These are phyloP conservation scores for Synanthedon tipuliformis DNA, from an alignment of 2,888 invertebrate species.

Conservation along the genomic window DNA sequence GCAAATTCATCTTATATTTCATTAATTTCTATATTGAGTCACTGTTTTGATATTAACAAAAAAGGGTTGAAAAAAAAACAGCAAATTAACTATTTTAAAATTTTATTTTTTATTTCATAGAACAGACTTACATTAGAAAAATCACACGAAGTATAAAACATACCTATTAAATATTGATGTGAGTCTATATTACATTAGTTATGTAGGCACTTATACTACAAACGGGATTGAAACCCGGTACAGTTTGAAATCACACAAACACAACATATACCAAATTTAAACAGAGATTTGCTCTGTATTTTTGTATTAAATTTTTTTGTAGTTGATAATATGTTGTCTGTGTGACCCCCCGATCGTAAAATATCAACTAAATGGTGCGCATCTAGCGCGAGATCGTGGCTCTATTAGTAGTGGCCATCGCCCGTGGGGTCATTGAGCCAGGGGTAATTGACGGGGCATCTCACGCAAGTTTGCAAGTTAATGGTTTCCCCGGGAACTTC, in stretches of 20 bases:
- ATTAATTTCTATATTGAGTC: too few relatives aligned
- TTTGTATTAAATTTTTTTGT: slow-evolving; percentile 4
- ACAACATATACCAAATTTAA: slow-evolving; percentile 45
- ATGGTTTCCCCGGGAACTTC: slow-evolving; percentile 95
- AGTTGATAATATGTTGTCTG: slow-evolving; percentile 46
- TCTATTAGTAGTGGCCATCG: slow-evolving; percentile 83
- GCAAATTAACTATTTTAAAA: slow-evolving; percentile 5
- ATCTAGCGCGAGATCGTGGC: slow-evolving; percentile 56
- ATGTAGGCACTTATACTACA: slow-evolving; percentile 67
- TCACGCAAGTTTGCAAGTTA: slow-evolving; percentile 91
- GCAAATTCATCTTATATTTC: too few relatives aligned
- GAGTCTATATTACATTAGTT: slow-evolving; percentile 69
- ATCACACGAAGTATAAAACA: slow-evolving; percentile 69
- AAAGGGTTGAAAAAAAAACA: too few relatives aligned
- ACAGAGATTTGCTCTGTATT: slow-evolving; percentile 2
- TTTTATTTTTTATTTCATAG: slow-evolving; percentile 61
- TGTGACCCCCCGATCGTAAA: slow-evolving; percentile 45
- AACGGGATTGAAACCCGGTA: slow-evolving; percentile 70
- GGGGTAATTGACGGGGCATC: slow-evolving; percentile 95
- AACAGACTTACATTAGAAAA: slow-evolving; percentile 67
- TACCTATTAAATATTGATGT: slow-evolving; percentile 70
- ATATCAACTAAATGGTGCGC: slow-evolving; percentile 56
- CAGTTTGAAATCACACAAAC: slow-evolving; percentile 51
- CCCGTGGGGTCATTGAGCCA: slow-evolving; percentile 94
- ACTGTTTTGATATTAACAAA: too few relatives aligned